Conservation (phyloP, 2,113 vertebrate genomes). For the Hylia prasina region DNA sequence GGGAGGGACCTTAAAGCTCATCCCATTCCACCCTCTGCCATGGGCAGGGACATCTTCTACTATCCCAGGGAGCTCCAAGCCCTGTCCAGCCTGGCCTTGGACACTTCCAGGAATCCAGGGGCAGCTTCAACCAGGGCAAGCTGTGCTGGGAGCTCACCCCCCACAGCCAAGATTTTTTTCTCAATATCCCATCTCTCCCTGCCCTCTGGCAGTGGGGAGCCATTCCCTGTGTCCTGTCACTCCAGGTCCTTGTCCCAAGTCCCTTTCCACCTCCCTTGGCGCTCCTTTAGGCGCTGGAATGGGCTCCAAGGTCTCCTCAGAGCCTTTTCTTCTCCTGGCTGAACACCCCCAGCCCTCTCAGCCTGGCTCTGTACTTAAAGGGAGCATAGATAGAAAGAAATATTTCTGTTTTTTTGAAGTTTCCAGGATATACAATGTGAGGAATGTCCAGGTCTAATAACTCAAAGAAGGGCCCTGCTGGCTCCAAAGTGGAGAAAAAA, state of each 20-base stretch:
- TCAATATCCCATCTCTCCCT: neutral
- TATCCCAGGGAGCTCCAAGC: fast-evolving
- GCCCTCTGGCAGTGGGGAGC: neutral
- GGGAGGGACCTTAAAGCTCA: neutral
- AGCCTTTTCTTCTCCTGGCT: neutral
- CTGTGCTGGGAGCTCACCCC: neutral
- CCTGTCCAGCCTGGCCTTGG: fast-evolving
- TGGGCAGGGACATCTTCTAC: neutral
- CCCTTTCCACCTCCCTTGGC: neutral
- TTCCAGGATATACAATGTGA: neutral
- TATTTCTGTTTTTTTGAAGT: neutral
- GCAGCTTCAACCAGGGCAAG: neutral
- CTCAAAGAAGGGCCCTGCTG: neutral
- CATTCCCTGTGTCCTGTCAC: neutral
- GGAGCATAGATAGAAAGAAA: neutral
- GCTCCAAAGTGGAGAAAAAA: neutral
- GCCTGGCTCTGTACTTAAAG: neutral
- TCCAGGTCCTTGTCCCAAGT: neutral
- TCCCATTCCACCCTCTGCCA: neutral
- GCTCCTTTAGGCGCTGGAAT: neutral
- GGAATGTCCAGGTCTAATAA: neutral
- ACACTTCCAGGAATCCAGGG: neutral
- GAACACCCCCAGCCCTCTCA: neutral
- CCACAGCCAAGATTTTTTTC: neutral
- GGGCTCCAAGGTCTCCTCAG: neutral